Base-by-base conservation (phyloP, 2,888 invertebrate species). In the Eristalis pertinax region DNA sequence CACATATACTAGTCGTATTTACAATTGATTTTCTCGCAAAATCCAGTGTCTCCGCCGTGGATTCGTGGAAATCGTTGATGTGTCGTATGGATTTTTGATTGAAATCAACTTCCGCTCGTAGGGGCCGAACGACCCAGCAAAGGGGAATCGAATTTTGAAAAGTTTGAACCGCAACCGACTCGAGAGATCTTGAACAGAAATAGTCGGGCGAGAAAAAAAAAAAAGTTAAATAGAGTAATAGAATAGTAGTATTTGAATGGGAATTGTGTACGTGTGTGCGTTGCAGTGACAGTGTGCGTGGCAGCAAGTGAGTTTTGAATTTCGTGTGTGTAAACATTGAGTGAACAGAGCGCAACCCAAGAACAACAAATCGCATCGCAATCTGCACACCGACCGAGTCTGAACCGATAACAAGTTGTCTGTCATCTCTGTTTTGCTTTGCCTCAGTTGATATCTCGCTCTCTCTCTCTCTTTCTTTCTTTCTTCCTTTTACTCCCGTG, bases 301-400 rank as follows among this genome's bases (percentile, higher is more conserved):
- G 78, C 70, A 65, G 38, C 64, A 60, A 64, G 60, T 60, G 60
- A 75, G 67, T 32, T 73, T 73, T 19, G 60, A 65, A 43, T 73
- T 69, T 73, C 58, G 69, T 67, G 73, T 85, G 81, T 86, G 78
- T 82, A 86, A 83, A 80, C 75, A 86, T 35, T 26, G 26, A 60
- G 26, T 2, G 50, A 24, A 29, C 29, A 74, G 74, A 85, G 85
- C 64, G 65, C 82, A 67, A 79, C 56, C 78, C 72, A 86, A 86
- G 74, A 86, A 83, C 78, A 86, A 86, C 69, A 86, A 78, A 83
- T 78, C 78, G 65, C 62, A 22, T 78, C 83, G 69, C 78, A 75
- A 24, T 60, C 60, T 86, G 76, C 82, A 69, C 41, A 24, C 50
- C n/a, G 60, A n/a, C n/a, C n/a, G 58, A 29, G 15, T 56, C n/a